These are phyloP conservation scores for Hormaphis cornu DNA, from an alignment of 1,140 invertebrate genomes.

Conservation along the genomic window DNA sequence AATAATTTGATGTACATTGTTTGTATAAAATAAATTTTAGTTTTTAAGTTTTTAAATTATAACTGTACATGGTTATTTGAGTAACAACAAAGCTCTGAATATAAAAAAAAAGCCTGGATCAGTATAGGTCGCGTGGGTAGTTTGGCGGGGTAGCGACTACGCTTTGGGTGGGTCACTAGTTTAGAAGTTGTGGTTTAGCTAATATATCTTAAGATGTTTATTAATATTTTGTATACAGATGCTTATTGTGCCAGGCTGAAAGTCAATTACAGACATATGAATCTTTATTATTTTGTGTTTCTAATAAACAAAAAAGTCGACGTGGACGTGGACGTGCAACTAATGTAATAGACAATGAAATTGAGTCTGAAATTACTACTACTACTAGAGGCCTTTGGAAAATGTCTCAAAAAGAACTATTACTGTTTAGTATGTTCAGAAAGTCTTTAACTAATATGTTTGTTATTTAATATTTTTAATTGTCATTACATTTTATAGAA, in stretches of 20 bases:
- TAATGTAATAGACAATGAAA: slow-evolving; percentile 17
- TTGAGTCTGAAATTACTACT: slow-evolving; percentile 34
- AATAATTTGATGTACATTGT: not conserved
- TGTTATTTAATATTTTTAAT: not conserved
- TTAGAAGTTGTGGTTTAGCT: too few species aligned
- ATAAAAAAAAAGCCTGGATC: too few species aligned
- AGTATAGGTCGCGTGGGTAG: too few species aligned
- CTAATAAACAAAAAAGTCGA: slow-evolving; percentile 39
- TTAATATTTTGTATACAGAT: slow-evolving; percentile 37
- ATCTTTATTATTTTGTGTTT: slow-evolving; percentile 46
- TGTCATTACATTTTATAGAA: slow-evolving; percentile 26
- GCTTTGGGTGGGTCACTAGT: too few species aligned
- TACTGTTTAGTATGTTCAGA: slow-evolving; percentile 40
- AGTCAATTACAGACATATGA: slow-evolving; percentile 49
- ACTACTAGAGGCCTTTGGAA: slow-evolving; percentile 45
- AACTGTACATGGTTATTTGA: too few species aligned
- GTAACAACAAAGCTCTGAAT: too few species aligned
- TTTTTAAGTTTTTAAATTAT: too few species aligned
- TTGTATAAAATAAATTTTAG: too few species aligned
- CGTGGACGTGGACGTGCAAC: slow-evolving; percentile 41
- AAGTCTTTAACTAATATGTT: not conserved
- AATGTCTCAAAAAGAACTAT: slow-evolving; percentile 47
- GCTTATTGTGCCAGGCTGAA: slow-evolving; percentile 47
- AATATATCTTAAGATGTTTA: not conserved
- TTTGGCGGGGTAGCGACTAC: too few species aligned